Evolutionary conservation across 2,113 vertebrate species (phyloP).

Genomic region (Microtus pennsylvanicus): DNA sequence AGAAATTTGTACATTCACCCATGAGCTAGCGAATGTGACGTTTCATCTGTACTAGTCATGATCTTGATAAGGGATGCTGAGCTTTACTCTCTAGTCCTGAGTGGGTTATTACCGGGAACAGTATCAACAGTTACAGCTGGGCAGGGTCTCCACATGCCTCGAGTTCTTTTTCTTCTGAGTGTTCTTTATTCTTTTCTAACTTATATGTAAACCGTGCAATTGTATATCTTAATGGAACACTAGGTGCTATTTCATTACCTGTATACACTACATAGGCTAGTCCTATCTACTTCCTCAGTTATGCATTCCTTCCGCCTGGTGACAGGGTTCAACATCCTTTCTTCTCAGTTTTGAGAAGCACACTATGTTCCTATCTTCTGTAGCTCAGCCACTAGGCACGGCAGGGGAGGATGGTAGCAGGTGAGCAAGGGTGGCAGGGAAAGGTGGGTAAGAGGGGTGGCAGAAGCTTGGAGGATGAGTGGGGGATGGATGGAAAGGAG

Average conservation of each 20-base stretch:
- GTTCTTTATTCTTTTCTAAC: not conserved
- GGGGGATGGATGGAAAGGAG: no score
- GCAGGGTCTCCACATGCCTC: not conserved
- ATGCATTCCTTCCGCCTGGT: not conserved
- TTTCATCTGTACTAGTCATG: not conserved
- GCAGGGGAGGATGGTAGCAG: not conserved
- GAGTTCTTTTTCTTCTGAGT: not conserved
- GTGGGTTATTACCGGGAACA: rapidly evolving
- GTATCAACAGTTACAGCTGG: no score
- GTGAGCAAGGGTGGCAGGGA: no score
- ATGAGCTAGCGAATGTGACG: not conserved
- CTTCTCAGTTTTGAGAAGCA: not conserved
- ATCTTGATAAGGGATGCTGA: not conserved
- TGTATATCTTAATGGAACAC: not conserved
- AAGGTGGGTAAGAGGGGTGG: no score
- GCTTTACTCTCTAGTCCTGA: not conserved
- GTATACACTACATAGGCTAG: not conserved
- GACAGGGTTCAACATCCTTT: not conserved
- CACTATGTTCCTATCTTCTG: not conserved
- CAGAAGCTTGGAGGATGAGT: no score
- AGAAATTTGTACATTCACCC: not conserved
- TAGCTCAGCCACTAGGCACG: not conserved
- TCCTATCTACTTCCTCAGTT: not conserved
- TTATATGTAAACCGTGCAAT: not conserved
- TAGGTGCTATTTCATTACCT: not conserved